phyloP scores from a whole-genome alignment of 2,888 invertebrate species.

The Acrocera orbiculus region DNA sequence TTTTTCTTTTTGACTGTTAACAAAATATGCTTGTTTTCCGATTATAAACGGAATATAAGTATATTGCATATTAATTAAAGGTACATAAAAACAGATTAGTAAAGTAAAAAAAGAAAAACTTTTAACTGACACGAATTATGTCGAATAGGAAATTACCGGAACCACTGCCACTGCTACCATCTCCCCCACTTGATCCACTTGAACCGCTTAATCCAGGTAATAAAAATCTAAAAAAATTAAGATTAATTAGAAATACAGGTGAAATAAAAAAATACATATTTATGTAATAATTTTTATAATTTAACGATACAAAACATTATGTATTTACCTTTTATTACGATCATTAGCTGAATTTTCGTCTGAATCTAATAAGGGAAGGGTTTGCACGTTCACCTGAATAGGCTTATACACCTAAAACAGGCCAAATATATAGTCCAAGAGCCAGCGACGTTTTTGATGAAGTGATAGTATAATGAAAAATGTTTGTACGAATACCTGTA shows the following conservation, averaged over 20 bases:
- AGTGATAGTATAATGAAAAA: too few relatives aligned
- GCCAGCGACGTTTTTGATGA: too few relatives aligned
- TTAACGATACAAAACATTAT: too few relatives aligned
- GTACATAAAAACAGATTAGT: too few relatives aligned
- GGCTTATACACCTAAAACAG: too few relatives aligned
- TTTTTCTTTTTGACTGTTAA: background rate
- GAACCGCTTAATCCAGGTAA: constrained; percentile 43
- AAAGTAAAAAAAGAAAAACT: background rate
- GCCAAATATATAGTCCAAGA: too few relatives aligned
- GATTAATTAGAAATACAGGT: constrained; percentile 1
- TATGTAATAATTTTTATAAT: background rate
- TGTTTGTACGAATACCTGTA: too few relatives aligned
- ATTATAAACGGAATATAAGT: too few relatives aligned
- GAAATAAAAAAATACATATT: background rate
- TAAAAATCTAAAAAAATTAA: constrained; percentile 40
- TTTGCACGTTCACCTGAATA: too few relatives aligned
- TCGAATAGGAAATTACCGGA: constrained; percentile 81
- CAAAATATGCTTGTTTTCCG: background rate
- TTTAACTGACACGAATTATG: constrained; percentile 74
- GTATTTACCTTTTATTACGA: constrained; percentile 51
- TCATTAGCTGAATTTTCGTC: constrained; percentile 50
- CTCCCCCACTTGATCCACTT: constrained; percentile 30
- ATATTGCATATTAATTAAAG: background rate
- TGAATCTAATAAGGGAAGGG: too few relatives aligned
- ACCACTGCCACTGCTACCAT: constrained; percentile 38